These are phyloP conservation scores for Heliconius himera DNA, from an alignment of 1,140 invertebrate genomes.

Conservation along the genomic window DNA sequence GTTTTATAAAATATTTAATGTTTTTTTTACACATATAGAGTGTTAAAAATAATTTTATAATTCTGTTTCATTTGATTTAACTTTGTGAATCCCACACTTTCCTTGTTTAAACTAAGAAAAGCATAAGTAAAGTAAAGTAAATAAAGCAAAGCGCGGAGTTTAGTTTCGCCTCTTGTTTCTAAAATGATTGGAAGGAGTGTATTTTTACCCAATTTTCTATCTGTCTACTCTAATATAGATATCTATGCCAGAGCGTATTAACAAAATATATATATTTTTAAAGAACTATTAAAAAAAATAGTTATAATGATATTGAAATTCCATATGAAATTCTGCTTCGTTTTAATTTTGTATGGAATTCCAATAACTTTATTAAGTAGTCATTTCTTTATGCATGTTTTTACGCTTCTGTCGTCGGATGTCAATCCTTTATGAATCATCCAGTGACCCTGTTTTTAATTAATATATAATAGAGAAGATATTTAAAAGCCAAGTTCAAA, in stretches of 20 bases:
- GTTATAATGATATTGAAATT: neutral
- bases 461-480: neutral
- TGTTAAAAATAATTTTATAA: neutral
- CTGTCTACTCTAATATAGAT: too few relatives aligned
- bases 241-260: too few relatives aligned
- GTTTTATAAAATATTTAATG: slow-evolving; percentile 10
- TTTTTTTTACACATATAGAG: slow-evolving; percentile 13
- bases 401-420: neutral
- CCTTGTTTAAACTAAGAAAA: too few relatives aligned
- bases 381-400: neutral
- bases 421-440: neutral
- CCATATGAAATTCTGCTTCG: neutral
- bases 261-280: too few relatives aligned
- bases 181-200: too few relatives aligned
- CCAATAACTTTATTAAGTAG: neutral
- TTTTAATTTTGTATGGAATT: neutral
- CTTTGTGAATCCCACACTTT: too few relatives aligned
- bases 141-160: too few relatives aligned
- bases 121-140: too few relatives aligned
- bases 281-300: too few relatives aligned
- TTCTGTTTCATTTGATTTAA: neutral
- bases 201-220: too few relatives aligned
- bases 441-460: neutral
- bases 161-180: too few relatives aligned
- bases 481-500: too few relatives aligned